These are phyloP conservation scores for Ciconia nigra DNA, from an alignment of 2,797 vertebrate genomes.

Conservation along the genomic window DNA sequence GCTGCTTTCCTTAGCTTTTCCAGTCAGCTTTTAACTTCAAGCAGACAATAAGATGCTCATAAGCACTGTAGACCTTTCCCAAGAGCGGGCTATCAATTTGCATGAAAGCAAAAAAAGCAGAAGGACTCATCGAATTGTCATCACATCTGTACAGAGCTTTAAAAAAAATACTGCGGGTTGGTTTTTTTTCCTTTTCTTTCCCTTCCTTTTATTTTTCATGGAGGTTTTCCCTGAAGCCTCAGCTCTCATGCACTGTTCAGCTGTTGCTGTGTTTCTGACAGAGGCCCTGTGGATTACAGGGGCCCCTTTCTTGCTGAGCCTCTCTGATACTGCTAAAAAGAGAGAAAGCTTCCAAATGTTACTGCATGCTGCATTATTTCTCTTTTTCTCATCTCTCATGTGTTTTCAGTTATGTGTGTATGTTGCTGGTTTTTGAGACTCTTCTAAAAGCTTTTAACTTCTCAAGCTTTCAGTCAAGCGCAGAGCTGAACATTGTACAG, in stretches of 20 bases:
- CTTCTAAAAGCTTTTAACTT: conserved; percentile 59
- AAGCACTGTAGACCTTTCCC: conserved; percentile 18
- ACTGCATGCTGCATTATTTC: conserved; percentile 19
- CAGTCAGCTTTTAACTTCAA: conserved; percentile 4
- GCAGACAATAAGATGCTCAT: not conserved
- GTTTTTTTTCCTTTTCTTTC: not conserved
- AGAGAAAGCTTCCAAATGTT: conserved; percentile 50
- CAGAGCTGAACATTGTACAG: conserved; percentile 46
- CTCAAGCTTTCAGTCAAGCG: conserved; percentile 20
- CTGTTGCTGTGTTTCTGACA: conserved; percentile 39
- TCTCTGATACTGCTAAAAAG: conserved; percentile 28
- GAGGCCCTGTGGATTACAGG: conserved; percentile 18
- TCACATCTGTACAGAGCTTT: conserved; percentile 7
- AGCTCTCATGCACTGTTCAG: conserved; percentile 37
- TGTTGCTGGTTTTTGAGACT: not conserved
- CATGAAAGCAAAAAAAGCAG: conserved; percentile 20
- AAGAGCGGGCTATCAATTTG: conserved; percentile 42
- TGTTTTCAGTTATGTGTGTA: conserved; percentile 50
- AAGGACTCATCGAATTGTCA: conserved; percentile 51
- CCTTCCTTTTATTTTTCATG: conserved; percentile 57
- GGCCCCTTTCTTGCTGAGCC: conserved; percentile 2
- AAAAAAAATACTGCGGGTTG: not conserved
- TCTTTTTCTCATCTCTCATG: conserved; percentile 45
- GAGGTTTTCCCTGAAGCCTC: conserved; percentile 49
- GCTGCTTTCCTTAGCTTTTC: not conserved